Evolutionary conservation across 2,797 vertebrate species (phyloP).

Genomic region (Poeciliopsis gracilis): DNA sequence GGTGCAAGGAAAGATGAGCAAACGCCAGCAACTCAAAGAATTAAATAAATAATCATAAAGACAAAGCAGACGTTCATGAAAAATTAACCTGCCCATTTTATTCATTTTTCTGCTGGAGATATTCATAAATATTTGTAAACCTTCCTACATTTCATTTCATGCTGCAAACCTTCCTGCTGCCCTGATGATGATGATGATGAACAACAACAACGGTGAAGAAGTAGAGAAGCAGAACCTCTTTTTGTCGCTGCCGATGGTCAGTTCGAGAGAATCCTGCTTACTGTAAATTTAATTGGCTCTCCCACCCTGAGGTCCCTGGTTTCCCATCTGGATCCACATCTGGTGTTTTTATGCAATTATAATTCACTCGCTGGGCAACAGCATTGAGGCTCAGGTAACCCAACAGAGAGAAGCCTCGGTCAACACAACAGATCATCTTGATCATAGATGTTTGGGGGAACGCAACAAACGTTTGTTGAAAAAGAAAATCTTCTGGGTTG

Average conservation of each 20-base stretch:
- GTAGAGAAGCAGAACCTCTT: not conserved
- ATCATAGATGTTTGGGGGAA: conserved; percentile 22
- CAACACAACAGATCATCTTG: conserved; percentile 40
- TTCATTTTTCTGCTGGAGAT: not conserved
- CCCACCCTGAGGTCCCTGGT: conserved; percentile 32
- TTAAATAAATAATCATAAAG: not conserved
- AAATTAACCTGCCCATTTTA: not conserved
- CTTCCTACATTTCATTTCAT: not conserved
- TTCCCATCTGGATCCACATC: conserved; percentile 65
- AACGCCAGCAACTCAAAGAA: not conserved
- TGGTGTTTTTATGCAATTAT: conserved; percentile 55
- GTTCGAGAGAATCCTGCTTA: conserved; percentile 12
- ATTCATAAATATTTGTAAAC: not conserved
- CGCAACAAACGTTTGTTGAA: not conserved
- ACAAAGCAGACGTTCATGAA: not conserved
- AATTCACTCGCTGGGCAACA: conserved; percentile 35
- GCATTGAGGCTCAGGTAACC: conserved; percentile 38
- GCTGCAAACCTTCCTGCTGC: not conserved
- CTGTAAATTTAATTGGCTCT: conserved; percentile 37
- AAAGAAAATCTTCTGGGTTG: not conserved
- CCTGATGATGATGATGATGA: not conserved
- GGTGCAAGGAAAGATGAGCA: not conserved
- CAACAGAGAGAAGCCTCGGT: conserved; percentile 20
- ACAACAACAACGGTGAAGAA: not conserved
- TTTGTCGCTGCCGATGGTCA: not conserved